Conservation (phyloP, 2,113 vertebrate species). For the Phaethon lepturus region DNA sequence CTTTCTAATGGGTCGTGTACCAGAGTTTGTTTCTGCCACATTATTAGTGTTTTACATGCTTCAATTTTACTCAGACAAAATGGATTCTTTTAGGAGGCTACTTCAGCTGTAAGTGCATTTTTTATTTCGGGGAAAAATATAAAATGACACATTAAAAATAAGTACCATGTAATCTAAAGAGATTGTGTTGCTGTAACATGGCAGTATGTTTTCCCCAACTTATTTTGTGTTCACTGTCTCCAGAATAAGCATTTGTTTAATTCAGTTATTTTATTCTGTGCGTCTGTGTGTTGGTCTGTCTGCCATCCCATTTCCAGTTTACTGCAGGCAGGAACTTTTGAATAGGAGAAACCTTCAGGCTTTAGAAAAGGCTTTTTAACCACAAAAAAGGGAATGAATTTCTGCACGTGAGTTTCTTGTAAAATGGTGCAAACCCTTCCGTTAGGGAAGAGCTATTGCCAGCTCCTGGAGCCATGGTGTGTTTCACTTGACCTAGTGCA, state of each 20-base stretch:
- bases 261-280: neutral
- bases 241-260: neutral
- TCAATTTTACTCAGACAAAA: neutral
- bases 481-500: neutral
- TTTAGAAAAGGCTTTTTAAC: neutral
- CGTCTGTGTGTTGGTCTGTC: neutral
- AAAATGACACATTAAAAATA: neutral
- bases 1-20: neutral
- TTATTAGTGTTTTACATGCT: neutral
- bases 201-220: neutral
- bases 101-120: neutral
- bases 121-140: neutral
- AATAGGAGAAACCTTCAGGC: neutral
- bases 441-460: neutral
- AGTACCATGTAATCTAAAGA: neutral
- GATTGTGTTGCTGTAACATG: neutral
- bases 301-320: neutral
- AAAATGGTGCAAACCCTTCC: neutral
- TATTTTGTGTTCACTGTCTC: neutral
- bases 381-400: neutral
- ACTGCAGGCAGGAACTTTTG: neutral
- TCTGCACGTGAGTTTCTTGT: neutral
- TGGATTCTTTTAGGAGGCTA: neutral
- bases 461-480: neutral
- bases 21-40: neutral